Base-by-base conservation (phyloP, 2,797 vertebrate genomes). In the Hippocampus kuda region DNA sequence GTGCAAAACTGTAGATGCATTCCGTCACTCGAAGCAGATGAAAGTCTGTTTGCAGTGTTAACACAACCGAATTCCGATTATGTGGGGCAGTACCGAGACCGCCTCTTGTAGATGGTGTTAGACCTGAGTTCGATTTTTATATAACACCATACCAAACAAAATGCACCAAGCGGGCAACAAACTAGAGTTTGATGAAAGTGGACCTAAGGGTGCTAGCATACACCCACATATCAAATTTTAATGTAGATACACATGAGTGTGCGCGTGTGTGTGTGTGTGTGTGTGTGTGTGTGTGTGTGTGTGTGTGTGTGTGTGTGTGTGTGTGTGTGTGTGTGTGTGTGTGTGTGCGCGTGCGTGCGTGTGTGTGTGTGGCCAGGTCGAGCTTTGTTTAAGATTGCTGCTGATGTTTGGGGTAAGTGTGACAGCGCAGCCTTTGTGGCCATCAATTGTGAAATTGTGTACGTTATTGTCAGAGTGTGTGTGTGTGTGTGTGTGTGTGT, bases 391-490 rank as follows among this genome's bases (percentile, higher is more conserved):
- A 71, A 75, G 78, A 79, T 70, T 76, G 75, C 81, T 70, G 44
- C 77, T 76, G 61, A 68, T 73, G 75, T 78, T 83, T 77, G 70
- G 70, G 59, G 48, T 73, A 70, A 82, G 78, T 66, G 72, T 74
- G 72, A 80, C 71, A 60, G 82, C 70, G 38, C 75, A 70, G 72
- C 77, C 83, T 74, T 76, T 68, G 73, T 30, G 46, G 81, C 44
- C 63, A 67, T 68, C 67, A 81, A 85, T 78, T 80, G 78, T 77
- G 27, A 68, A 70, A 53, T 68, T 27, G 66, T 81, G 70, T 75
- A 68, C 34, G 70, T 71, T 81, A 77, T 72, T 84, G 81, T 83
- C 82, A 83, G 76, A 65, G 81, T 68, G 74, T 67, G 70, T 76
- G 68, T 74, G 70, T 65, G 16, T 70, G 76, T 70, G 66, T 76